Conservation (phyloP, 2,113 vertebrate genomes). For the Gymnorhina tibicen region DNA sequence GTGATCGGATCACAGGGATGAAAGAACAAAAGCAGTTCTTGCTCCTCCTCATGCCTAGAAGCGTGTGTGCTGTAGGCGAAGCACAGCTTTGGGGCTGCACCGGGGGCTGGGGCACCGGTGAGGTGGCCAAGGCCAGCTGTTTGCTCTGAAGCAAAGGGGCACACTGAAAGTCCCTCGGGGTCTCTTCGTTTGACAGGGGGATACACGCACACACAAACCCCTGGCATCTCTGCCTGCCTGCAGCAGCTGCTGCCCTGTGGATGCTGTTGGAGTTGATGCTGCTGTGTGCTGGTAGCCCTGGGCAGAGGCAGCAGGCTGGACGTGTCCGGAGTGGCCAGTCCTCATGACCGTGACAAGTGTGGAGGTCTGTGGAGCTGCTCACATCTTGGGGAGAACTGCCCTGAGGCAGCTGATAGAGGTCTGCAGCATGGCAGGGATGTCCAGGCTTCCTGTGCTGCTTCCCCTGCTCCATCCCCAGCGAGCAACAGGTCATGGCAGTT, state of each 20-base stretch:
- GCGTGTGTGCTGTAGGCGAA: rapidly evolving
- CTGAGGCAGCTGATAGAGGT: background rate
- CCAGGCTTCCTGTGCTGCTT: background rate
- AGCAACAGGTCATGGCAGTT: background rate
- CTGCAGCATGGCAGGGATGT: background rate
- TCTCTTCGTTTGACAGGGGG: background rate
- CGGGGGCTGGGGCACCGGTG: rapidly evolving
- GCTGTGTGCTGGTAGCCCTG: background rate
- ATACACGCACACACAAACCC: background rate
- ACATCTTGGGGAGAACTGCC: background rate
- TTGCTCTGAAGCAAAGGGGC: background rate
- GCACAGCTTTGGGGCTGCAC: background rate
- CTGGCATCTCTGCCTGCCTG: background rate
- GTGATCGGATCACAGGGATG: slow-evolving; percentile 3
- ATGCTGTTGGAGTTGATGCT: background rate
- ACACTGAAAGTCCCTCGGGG: background rate
- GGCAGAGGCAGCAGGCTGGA: background rate
- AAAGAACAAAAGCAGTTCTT: background rate
- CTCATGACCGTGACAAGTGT: rapidly evolving
- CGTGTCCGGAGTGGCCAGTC: background rate
- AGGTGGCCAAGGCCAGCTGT: background rate
- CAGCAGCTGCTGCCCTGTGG: background rate
- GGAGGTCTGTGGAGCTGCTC: background rate
- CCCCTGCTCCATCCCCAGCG: rapidly evolving
- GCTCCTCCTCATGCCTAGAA: background rate